These are phyloP conservation scores for Drosophila tristis DNA, from an alignment of 1,140 invertebrate species.

Conservation along the genomic window DNA sequence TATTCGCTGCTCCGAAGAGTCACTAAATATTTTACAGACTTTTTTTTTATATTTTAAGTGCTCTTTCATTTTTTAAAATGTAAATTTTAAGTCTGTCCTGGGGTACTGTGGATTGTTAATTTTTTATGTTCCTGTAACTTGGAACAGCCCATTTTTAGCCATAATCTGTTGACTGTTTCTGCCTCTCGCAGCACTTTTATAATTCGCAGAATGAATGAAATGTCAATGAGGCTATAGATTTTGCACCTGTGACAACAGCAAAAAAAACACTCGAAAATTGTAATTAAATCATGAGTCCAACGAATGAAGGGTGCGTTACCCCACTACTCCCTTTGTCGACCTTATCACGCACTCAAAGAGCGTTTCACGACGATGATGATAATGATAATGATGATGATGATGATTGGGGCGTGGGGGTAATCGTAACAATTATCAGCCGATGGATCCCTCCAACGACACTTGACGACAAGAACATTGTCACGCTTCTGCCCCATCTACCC, in stretches of 20 bases:
- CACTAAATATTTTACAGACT: no score
- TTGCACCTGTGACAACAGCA: constrained; percentile 12
- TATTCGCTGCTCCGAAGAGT: no score
- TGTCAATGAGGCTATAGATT: neutral
- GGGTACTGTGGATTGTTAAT: no score
- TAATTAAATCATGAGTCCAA: constrained; percentile 67
- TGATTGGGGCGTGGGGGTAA: constrained; percentile 55
- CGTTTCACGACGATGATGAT: constrained; percentile 5
- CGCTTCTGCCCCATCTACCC: constrained; percentile 7
- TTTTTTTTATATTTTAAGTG: no score
- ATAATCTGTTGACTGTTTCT: no score
- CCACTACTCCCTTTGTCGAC: neutral
- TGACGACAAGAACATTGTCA: constrained; percentile 63
- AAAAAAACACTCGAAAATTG: constrained; percentile 28
- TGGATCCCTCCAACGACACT: constrained; percentile 59
- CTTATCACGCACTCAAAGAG: neutral
- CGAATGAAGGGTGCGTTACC: constrained; percentile 8
- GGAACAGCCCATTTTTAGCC: no score
- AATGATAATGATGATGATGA: constrained; percentile 23
- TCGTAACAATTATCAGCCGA: constrained; percentile 69
- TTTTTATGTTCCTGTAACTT: no score
- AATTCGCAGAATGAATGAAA: no score
- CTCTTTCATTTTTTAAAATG: no score
- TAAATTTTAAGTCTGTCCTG: no score
- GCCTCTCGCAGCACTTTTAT: no score